Evolutionary conservation across 2,888 invertebrate genomes (phyloP), one percentile per base, ranked within the genome.

Genomic region (Sphaerophoria rueppellii): DNA sequence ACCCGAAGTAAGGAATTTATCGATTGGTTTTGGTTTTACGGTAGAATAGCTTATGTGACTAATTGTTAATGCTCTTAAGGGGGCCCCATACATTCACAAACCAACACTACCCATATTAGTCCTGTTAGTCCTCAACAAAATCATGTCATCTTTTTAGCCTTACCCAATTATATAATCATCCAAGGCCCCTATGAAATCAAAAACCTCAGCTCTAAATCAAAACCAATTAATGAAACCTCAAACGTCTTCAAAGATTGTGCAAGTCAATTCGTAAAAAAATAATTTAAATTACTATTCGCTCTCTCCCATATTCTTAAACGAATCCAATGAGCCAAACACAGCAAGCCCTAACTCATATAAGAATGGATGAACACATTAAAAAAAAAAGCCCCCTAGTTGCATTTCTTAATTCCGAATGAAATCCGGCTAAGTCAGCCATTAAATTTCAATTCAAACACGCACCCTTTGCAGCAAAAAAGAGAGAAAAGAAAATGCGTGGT

Each of bases 261-360:
- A 83, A 83, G 75, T 46, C 75, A 61, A 61, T 79, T 80, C 48
- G 71, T 57, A 34, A 73, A 61, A 81, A 83, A 80, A 79, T 83
- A 69, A 75, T 75, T 79, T 60, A 75, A 83, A 83, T 83, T 75
- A 72, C 48, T 65, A 65, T 71, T 14, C 52, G 34, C 43, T 11
- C 46, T 32, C 0, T n/a, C 50, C 16, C 12, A 40, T n/a, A n/a
- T 4, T 32, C 16, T 24, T 50, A 69, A 48, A 35, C 37, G 40
- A 72, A 58, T 40, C 14, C 16, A 72, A 81, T 43, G 43, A 43
- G 43, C 12, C 37, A 63, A 70, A 79, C 46, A 55, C 43, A 16
- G 24, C 24, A 6, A 43, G 9, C 50, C 58, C 43, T 32, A 48
- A 48, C 52, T 48, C 35, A 43, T 54, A 37, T 65, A 24, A 24